These are phyloP conservation scores for Bedellia somnulentella DNA, from an alignment of 2,888 invertebrate species.

Conservation along the genomic window DNA sequence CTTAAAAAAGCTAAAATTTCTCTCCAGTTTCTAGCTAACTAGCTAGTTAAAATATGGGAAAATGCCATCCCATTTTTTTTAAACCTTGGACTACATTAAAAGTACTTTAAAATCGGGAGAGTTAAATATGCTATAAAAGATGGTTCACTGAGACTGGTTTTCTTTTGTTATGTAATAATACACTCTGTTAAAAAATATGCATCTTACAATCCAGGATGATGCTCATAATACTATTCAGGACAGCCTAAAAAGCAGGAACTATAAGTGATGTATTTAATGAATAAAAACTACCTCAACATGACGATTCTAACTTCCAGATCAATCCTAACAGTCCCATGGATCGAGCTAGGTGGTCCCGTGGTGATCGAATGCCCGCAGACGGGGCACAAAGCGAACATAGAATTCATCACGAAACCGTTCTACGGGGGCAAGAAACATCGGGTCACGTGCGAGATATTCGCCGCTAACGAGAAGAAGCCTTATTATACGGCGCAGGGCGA, in stretches of 20 bases:
- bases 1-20: background rate
- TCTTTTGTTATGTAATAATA: too few relatives aligned
- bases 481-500: constrained; percentile 89
- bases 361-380: constrained; percentile 90
- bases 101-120: too few relatives aligned
- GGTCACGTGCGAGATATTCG: constrained; percentile 73
- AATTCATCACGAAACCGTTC: constrained; percentile 97
- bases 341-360: constrained; percentile 94
- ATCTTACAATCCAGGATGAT: too few relatives aligned
- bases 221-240: too few relatives aligned
- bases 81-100: too few relatives aligned
- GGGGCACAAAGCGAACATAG: constrained; percentile 88
- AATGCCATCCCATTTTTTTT: too few relatives aligned
- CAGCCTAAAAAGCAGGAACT: too few relatives aligned
- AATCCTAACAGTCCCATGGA: constrained; percentile 97
- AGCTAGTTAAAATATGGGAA: background rate
- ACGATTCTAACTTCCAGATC: constrained; percentile 79
- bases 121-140: too few relatives aligned
- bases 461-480: constrained; percentile 84
- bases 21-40: background rate
- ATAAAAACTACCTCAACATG: too few relatives aligned
- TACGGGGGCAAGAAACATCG: constrained; percentile 95
- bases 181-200: too few relatives aligned
- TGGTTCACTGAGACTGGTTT: too few relatives aligned
- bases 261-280: too few relatives aligned